Percentiles rank a stretch among this genome's conserved stretches.
phyloP scores from a whole-genome alignment of 2,888 invertebrate genomes.

The Drosophila setosimentum region DNA sequence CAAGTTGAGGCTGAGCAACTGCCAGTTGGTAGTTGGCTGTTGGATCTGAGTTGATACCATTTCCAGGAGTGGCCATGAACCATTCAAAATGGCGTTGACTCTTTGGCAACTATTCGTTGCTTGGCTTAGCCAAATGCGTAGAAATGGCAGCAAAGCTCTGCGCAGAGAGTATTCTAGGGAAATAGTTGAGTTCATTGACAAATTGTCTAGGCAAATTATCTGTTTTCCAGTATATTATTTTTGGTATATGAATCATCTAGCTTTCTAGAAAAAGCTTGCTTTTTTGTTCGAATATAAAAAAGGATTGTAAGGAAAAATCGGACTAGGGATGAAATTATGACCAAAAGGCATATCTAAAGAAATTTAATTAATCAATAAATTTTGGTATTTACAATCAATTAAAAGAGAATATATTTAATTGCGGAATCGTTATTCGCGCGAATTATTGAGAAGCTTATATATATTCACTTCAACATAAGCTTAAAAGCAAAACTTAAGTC shows the following conservation, averaged over 20 bases:
- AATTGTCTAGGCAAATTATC: neutral
- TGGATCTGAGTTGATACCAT: slow-evolving; percentile 34
- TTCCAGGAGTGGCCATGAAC: slow-evolving; percentile 58
- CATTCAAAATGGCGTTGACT: slow-evolving; percentile 64
- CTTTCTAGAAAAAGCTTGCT: neutral
- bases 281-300: no score
- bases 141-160: slow-evolving; percentile 7
- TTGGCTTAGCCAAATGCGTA: slow-evolving; percentile 18
- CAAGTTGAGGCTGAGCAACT: slow-evolving; percentile 17
- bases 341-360: neutral
- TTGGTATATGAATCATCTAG: neutral
- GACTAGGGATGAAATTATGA: neutral
- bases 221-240: neutral
- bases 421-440: no score
- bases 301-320: neutral
- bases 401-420: no score
- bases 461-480: neutral
- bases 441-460: neutral
- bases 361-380: neutral
- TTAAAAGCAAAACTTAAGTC: neutral
- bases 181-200: neutral
- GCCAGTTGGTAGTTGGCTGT: slow-evolving; percentile 27
- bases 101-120: slow-evolving; percentile 18
- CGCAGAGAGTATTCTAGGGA: neutral
- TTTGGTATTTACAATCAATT: neutral